Evolutionary conservation across 2,113 vertebrate species (phyloP).

Genomic region (Ardeotis arabs): DNA sequence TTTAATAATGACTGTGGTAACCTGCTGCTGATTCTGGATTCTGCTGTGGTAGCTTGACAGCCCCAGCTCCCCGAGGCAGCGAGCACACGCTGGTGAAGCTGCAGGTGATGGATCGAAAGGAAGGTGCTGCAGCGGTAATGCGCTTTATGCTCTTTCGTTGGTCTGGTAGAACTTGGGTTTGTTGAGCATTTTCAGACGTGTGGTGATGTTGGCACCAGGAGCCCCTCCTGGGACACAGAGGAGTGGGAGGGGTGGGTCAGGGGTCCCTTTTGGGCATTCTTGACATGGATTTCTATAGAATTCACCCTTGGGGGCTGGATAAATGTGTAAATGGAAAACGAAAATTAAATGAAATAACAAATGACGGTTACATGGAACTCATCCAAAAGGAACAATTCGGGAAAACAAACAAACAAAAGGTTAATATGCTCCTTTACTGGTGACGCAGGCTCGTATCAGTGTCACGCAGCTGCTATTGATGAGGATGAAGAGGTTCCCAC

Average conservation of each 20-base stretch:
- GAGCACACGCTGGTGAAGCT: accelerated
- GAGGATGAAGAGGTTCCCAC: conserved; percentile 7
- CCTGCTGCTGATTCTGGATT: background rate
- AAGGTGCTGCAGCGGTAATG: background rate
- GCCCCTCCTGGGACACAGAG: background rate
- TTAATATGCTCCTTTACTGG: background rate
- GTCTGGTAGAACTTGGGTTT: background rate
- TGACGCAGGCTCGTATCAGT: background rate
- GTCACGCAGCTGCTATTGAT: background rate
- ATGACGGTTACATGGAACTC: background rate
- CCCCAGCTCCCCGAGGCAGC: background rate
- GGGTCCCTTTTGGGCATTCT: background rate
- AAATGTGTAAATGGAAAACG: background rate
- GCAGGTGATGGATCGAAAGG: accelerated
- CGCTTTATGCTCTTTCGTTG: background rate
- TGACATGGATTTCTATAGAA: background rate
- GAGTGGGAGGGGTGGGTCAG: background rate
- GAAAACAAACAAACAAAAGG: background rate
- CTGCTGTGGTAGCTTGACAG: background rate
- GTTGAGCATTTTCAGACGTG: background rate
- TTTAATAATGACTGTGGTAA: accelerated
- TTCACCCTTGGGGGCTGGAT: background rate
- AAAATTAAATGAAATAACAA: background rate
- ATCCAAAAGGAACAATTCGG: background rate
- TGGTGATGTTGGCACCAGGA: background rate